phyloP scores from a whole-genome alignment of 2,113 vertebrate genomes.

The Cisticola juncidis region DNA sequence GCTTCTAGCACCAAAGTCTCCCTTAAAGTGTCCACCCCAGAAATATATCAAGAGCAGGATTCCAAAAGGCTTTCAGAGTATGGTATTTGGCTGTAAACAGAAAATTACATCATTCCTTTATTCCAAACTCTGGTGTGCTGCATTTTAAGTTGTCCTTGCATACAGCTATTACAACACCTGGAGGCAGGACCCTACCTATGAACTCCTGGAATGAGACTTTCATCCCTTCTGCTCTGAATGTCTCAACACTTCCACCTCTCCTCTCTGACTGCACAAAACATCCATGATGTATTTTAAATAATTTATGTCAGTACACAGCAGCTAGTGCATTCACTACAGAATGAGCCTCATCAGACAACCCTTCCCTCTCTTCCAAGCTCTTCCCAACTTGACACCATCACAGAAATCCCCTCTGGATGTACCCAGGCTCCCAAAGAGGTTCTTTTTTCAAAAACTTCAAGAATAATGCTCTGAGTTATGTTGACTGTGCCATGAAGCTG shows the following conservation, averaged over 20 bases:
- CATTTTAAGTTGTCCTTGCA: neutral
- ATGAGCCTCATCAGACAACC: neutral
- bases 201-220: neutral
- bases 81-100: neutral
- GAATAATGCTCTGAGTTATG: neutral
- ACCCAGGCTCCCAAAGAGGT: neutral
- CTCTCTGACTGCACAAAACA: neutral
- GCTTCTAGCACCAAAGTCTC: neutral
- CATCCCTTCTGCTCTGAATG: neutral
- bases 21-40: neutral
- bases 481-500: neutral
- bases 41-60: neutral
- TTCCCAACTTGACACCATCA: neutral
- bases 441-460: neutral
- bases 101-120: neutral
- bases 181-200: neutral
- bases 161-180: neutral
- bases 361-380: neutral
- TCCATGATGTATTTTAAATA: neutral
- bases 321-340: neutral
- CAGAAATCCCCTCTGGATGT: rapidly evolving
- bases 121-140: neutral
- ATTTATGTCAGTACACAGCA: neutral
- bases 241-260: neutral
- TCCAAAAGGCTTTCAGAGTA: neutral